These are phyloP conservation scores for Gyrodactylus bullatarudis DNA, from an alignment of 1,140 invertebrate genomes.

Conservation along the genomic window DNA sequence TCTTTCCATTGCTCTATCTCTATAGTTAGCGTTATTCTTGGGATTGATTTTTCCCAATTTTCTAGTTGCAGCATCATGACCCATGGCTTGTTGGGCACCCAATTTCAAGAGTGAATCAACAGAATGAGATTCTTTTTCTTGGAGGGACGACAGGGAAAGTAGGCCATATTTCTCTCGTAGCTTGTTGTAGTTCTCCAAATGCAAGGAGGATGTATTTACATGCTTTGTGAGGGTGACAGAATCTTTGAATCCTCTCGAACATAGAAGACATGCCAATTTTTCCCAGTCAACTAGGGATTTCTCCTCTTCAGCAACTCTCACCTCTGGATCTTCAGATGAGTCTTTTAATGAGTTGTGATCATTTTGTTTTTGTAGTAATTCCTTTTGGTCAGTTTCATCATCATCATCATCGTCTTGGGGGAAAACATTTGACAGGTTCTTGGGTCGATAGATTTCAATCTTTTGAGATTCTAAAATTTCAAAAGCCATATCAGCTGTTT, in stretches of 20 bases:
- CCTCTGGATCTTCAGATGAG: background rate
- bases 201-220: background rate
- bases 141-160: background rate
- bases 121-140: background rate
- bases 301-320: background rate
- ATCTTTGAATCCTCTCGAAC: conserved; percentile 47
- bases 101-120: background rate
- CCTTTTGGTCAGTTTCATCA: background rate
- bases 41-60: background rate
- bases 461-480: background rate
- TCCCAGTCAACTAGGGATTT: conserved; percentile 37
- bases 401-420: background rate
- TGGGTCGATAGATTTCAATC: background rate
- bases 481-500: background rate
- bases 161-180: background rate
- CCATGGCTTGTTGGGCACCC: background rate
- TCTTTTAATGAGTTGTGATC: background rate
- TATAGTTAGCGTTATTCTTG: too few species aligned
- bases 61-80: background rate
- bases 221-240: background rate
- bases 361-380: background rate
- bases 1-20: conserved; percentile 76
- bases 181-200: background rate
- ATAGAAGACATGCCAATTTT: conserved; percentile 66
- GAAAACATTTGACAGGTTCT: background rate